Evolutionary conservation across 2,797 vertebrate species (phyloP).

Genomic region (Chelon labrosus): DNA sequence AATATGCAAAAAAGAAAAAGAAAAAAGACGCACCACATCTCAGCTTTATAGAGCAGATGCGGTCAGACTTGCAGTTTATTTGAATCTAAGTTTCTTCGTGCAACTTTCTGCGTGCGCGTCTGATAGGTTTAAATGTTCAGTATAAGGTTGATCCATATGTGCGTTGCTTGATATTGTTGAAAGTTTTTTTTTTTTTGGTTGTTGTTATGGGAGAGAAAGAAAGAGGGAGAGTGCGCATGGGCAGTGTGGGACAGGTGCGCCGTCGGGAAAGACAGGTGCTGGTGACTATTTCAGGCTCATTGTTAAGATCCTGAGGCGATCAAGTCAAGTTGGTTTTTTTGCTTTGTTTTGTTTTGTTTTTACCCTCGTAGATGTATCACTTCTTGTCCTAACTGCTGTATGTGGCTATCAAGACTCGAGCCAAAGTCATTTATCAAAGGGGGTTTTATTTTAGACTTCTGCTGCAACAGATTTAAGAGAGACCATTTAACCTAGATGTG

Average conservation of each 20-base stretch:
- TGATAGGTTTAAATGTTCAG: not conserved
- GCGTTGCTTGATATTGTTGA: constrained; percentile 55
- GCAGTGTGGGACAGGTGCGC: constrained; percentile 91
- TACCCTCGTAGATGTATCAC: constrained; percentile 54
- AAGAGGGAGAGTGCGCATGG: constrained; percentile 83
- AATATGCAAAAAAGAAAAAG: constrained; percentile 1
- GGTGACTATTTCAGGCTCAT: constrained; percentile 83
- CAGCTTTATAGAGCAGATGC: not conserved
- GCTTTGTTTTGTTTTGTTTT: constrained; percentile 35
- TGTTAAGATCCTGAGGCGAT: constrained; percentile 72
- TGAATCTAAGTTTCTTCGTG: not conserved
- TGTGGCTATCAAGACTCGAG: constrained; percentile 51
- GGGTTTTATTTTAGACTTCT: constrained; percentile 27
- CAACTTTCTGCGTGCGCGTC: not conserved
- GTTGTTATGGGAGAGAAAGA: constrained; percentile 12
- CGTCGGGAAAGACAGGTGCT: constrained; percentile 92
- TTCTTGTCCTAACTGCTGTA: constrained; percentile 59
- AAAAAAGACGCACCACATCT: not conserved
- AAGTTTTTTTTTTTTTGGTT: constrained; percentile 31
- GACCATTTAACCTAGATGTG: not conserved
- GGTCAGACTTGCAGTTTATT: not conserved
- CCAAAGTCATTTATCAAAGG: constrained; percentile 54
- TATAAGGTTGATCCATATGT: constrained; percentile 4
- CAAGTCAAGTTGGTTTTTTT: constrained; percentile 50
- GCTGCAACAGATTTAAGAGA: not conserved